Evolutionary conservation across 1,140 invertebrate genomes (phyloP), one percentile per base, ranked within the genome.

Genomic region (Schmidtea mediterranea): DNA sequence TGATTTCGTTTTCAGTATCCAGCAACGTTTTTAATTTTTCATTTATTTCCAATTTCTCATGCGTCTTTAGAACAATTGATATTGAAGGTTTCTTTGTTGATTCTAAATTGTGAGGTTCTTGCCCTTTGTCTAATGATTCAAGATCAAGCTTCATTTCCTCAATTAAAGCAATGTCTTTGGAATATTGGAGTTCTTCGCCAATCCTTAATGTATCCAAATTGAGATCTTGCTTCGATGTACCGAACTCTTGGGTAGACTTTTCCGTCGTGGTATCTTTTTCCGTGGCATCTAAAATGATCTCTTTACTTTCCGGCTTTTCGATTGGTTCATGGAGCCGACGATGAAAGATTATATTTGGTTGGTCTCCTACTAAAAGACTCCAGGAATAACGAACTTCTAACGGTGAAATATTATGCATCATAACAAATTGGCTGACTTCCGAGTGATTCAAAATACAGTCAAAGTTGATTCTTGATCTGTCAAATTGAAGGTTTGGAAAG

Each of bases 401-500:
- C 1, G 63, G 63, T 50, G 62, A 63, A 53, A 62, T 61, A 53
- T 67, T 67, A 12, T 57, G 62, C 48, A 67, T 63, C 53, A 62
- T 67, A 22, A 67, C 54, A 39, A 63, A 63, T 8, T 61, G 51
- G 1, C 60, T 65, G 0, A 63, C 62, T 47, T 65, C 62, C 2
- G 61, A 63, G 51, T 66, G 59, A 54, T 66, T 66, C n/a, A 66
- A 49, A 32, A 67, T 63, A 52, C 63, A 66, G 6, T 62, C 64
- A 56, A 67, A 67, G 54, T 66, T 58, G 12, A 67, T 53, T 1
- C 53, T 50, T 2, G 53, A 53, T 51, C 61, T 60, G 54, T 65
- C 62, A 56, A 66, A 63, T 43, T 58, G 54, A 23, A 67, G 48
- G 49, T 67, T 67, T 13, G 65, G 65, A 53, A 65, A 65, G 52